Base-by-base conservation (phyloP, 2,797 vertebrate species). In the Macroramphosus scolopax region DNA sequence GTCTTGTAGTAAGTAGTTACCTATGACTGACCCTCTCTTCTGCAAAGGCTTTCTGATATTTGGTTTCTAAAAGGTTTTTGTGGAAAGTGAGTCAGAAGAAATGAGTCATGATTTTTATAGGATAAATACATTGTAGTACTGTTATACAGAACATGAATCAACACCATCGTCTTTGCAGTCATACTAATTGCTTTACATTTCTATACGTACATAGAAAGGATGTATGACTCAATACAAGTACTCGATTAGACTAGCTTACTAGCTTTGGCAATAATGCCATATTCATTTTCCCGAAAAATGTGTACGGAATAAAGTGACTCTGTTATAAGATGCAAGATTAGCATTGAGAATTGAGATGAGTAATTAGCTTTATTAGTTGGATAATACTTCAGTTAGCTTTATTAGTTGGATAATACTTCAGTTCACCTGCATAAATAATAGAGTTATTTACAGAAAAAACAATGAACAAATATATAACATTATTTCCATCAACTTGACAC, bases 21-120 rank as follows among this genome's bases (percentile, higher is more conserved):
- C 89, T 85, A 92, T 80, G 68, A 91, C 32, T 84, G 91, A 93
- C 41, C 87, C 91, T 76, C 82, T 89, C 91, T 91, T 93, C 90
- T 84, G 59, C 69, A 86, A 77, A 61, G 62, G 40, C 55, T 75
- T 84, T 86, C 52, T 85, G 82, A 77, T 70, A 51, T 86, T 83
- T 75, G 66, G 75, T 6, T 26, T 88, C 92, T 93, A 71, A 82
- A 83, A 33, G 17, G 43, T 52, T 67, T 73, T 56, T 43, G 56
- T 63, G 54, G 51, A 62, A 42, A 76, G 59, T 66, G 18, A 78
- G 62, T 77, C 49, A 80, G 44, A 75, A 54, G 47, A 70, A 42
- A 72, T 26, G 8, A 49, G 57, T 5, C 15, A 5, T 33, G 56
- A 30, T 43, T 35, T 52, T 29, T 37, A 30, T 12, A 40, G 8